A percentile compares a stretch with the other conserved stretches of the same genome.
phyloP scores from a whole-genome alignment of 2,797 vertebrate species.

The Anguilla pacifica region DNA sequence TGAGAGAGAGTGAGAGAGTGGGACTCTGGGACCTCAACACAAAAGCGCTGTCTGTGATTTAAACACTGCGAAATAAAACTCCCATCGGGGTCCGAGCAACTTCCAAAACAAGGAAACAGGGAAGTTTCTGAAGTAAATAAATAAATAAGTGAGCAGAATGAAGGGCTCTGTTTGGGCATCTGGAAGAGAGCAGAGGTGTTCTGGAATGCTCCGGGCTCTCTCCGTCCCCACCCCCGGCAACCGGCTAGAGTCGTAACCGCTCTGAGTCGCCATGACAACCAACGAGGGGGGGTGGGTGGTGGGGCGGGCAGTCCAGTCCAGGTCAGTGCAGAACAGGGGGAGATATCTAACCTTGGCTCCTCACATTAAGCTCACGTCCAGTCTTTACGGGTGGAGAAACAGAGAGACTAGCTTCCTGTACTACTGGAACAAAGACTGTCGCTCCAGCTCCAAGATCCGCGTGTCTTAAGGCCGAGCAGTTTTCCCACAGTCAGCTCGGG shows the following conservation, averaged over 20 bases:
- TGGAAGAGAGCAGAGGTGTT: constrained; percentile 71
- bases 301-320: not conserved
- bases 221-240: constrained; percentile 81
- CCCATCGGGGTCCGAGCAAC: too few relatives aligned
- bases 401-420: not conserved
- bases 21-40: not conserved
- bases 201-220: constrained; percentile 93
- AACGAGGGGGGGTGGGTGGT: constrained; percentile 82
- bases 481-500: constrained; percentile 57
- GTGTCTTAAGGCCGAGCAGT: constrained; percentile 55
- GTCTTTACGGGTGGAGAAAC: not conserved
- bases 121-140: too few relatives aligned
- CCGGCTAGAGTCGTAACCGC: constrained; percentile 96
- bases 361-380: not conserved
- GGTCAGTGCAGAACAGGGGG: not conserved
- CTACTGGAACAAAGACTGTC: constrained; percentile 48
- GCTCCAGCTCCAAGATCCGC: constrained; percentile 58
- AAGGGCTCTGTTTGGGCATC: not conserved
- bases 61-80: too few relatives aligned
- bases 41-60: too few relatives aligned
- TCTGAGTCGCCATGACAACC: constrained; percentile 85
- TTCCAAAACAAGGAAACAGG: too few relatives aligned
- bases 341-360: not conserved
- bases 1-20: constrained; percentile 52
- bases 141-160: not conserved